These are phyloP conservation scores for Collichthys lucidus DNA, from an alignment of 2,113 vertebrate species.

Conservation along the genomic window DNA sequence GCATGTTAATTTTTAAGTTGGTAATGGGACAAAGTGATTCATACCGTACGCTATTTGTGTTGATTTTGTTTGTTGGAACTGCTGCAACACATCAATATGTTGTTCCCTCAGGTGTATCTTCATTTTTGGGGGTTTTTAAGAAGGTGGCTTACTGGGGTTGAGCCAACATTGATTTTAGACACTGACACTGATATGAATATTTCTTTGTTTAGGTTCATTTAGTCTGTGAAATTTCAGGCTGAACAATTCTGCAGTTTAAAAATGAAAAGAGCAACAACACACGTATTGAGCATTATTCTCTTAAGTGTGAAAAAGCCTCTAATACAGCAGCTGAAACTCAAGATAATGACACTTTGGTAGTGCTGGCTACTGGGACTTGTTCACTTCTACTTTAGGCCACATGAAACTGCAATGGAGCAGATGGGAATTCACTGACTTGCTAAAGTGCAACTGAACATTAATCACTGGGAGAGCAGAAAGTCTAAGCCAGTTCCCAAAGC, in stretches of 20 bases:
- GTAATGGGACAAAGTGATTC: not conserved
- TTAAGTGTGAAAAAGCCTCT: not conserved
- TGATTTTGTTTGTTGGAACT: not conserved
- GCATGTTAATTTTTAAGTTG: not conserved
- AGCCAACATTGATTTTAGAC: constrained; percentile 3
- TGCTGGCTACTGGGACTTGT: constrained; percentile 2
- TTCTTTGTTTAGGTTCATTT: not conserved
- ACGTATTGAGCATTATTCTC: not conserved
- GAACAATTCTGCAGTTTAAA: too few species aligned
- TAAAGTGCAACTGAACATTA: constrained; percentile 26
- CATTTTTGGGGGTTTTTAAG: not conserved
- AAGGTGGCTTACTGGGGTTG: not conserved
- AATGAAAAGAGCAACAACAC: not conserved
- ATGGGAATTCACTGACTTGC: constrained; percentile 27
- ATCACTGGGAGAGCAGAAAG: constrained; percentile 15
- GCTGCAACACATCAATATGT: constrained; percentile 7
- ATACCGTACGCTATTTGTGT: not conserved
- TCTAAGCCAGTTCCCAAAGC: constrained; percentile 7
- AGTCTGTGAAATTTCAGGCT: not conserved
- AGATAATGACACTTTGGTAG: constrained; percentile 1
- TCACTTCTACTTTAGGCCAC: constrained; percentile 6
- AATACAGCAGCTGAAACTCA: not conserved
- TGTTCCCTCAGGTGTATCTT: constrained; percentile 4
- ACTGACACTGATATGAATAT: not conserved
- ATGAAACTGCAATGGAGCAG: constrained; percentile 14